Base-by-base conservation (phyloP, 2,888 invertebrate genomes). In the Chironomus tentans region DNA sequence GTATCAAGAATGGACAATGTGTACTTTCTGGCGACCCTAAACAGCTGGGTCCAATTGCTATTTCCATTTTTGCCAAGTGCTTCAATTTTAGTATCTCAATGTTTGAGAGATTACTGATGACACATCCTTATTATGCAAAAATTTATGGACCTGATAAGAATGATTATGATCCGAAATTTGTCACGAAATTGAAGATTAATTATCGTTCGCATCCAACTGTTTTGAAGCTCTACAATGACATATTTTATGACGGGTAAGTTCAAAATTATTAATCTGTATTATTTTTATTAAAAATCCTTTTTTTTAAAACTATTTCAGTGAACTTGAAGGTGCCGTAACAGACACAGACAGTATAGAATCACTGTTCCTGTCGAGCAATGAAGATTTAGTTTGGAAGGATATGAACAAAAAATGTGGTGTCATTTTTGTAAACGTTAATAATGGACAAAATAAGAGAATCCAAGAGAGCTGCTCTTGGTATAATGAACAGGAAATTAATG, bases 121-220 rank as follows among this genome's bases (percentile, higher is more conserved):
- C n/a, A 38, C 4, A 76, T 47, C 21, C 1, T 21, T 47, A 71
- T 65, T 77, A 65, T 65, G 13, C 62, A 80, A n/a, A 79, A 82
- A 81, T 87, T 78, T 85, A 81, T 77, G 77, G 80, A 78, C 87
- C 88, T 4, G 81, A 87, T 0, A 88, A 88, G 10, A 85, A 85
- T 13, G 89, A 90, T 12, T 97, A 91, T 81, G 92, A 98, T 85
- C 91, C 92, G 0, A 85, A 90, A 77, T 83, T 97, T 21, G 88
- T 98, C 0, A 97, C 97, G 0, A 93, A 92, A 83, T 85, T 98
- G 21, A 85, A 92, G 13, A 88, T 92, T 77, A 97, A 96, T 84
- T 97, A 97, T 83, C 88, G 97, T 77, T 92, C 95, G 70, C 85
- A 97, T 78, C 89, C 91, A 4, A 88, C 90, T 77, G 89, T 97